Evolutionary conservation across 2,888 invertebrate genomes (phyloP).

Genomic region (Epinotia demarniana): DNA sequence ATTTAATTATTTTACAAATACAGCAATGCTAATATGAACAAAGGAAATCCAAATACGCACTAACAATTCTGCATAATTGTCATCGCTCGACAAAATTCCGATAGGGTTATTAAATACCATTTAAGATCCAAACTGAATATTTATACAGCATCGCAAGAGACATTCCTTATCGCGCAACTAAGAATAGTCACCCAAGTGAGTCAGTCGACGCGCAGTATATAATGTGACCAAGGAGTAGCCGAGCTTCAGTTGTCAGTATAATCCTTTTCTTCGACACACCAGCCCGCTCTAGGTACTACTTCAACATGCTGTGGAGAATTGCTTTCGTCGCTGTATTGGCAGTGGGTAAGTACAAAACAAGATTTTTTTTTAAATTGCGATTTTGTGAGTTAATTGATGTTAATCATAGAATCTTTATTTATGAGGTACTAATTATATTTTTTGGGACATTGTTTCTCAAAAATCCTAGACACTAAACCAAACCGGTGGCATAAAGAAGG

Average conservation of each 20-base stretch:
- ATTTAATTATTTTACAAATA: not conserved
- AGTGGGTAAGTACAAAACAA: conserved; percentile 29
- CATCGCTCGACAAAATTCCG: conserved; percentile 23
- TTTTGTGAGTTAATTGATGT: too few relatives aligned
- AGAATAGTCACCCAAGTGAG: conserved; percentile 36
- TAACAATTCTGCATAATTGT: conserved; percentile 17
- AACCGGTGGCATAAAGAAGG: not conserved
- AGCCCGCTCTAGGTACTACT: not conserved
- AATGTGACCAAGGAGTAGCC: conserved; percentile 21
- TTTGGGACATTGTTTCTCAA: not conserved
- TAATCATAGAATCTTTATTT: not conserved
- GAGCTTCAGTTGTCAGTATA: conserved; percentile 35
- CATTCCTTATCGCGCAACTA: conserved; percentile 29
- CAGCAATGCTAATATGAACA: conserved; percentile 5
- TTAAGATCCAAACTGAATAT: conserved; percentile 30
- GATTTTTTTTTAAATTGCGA: too few relatives aligned
- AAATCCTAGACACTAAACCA: not conserved
- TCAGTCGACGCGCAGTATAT: conserved; percentile 33
- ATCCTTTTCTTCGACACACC: not conserved
- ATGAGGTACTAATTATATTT: not conserved
- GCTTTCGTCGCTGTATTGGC: conserved; percentile 32
- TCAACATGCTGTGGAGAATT: conserved; percentile 30
- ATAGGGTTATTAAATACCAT: conserved; percentile 22
- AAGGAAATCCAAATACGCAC: conserved; percentile 17
- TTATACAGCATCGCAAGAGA: conserved; percentile 11